phyloP scores from a whole-genome alignment of 2,888 invertebrate genomes.

The Nudaria mundana region DNA sequence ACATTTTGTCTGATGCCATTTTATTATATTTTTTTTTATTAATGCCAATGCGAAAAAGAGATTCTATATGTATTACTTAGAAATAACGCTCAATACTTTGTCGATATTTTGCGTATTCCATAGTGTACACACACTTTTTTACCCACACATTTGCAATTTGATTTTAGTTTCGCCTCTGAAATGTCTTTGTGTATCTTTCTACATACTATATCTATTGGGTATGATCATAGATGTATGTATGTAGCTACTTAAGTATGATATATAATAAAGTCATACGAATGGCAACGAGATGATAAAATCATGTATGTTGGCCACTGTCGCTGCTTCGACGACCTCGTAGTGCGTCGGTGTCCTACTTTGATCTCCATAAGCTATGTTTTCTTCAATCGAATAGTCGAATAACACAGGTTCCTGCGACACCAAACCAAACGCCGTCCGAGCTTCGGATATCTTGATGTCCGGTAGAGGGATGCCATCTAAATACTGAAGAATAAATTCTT shows the following conservation, averaged over 20 bases:
- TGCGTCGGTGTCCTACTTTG: constrained; percentile 81
- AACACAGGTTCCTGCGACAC: constrained; percentile 89
- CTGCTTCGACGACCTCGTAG: constrained; percentile 86
- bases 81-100: too few relatives aligned
- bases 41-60: too few relatives aligned
- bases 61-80: too few relatives aligned
- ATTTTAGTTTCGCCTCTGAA: too few relatives aligned
- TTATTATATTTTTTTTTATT: too few relatives aligned
- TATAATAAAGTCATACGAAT: constrained; percentile 55
- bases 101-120: too few relatives aligned
- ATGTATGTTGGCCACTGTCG: constrained; percentile 90
- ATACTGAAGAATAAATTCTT: constrained; percentile 7
- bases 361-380: constrained; percentile 94
- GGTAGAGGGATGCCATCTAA: constrained; percentile 19
- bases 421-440: constrained; percentile 79
- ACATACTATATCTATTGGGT: too few relatives aligned
- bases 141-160: background rate
- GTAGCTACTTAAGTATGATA: constrained; percentile 20
- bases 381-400: constrained; percentile 89
- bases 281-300: constrained; percentile 87
- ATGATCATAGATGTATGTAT: background rate
- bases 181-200: too few relatives aligned
- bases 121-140: too few relatives aligned
- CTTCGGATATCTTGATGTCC: constrained; percentile 38
- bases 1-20: too few relatives aligned